Evolutionary conservation across 1,140 invertebrate species (phyloP).

Genomic region (Gryon sp.): DNA sequence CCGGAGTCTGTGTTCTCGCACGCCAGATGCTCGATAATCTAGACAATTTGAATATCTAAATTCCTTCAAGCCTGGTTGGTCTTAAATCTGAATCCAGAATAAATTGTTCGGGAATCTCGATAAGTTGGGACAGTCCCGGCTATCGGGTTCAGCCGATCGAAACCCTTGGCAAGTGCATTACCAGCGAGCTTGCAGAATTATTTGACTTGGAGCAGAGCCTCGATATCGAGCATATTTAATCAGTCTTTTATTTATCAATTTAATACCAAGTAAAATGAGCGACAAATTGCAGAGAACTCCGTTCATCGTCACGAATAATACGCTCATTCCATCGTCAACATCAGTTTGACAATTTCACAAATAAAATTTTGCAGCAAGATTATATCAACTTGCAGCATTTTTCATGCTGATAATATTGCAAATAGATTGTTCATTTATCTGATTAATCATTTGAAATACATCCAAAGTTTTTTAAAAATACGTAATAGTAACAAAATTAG

Average conservation of each 20-base stretch:
- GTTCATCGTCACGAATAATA: constrained; percentile 29
- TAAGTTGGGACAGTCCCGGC: constrained; percentile 26
- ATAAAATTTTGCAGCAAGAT: too few species aligned
- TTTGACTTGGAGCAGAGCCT: constrained; percentile 32
- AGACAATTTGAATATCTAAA: constrained; percentile 51
- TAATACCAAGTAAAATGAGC: constrained; percentile 46
- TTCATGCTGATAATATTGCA: background rate
- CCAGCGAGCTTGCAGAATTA: constrained; percentile 21
- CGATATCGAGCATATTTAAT: constrained; percentile 39
- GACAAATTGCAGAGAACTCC: constrained; percentile 29
- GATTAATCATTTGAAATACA: too few species aligned
- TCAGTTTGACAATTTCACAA: constrained; percentile 21
- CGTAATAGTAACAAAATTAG: too few species aligned
- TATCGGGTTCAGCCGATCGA: constrained; percentile 14
- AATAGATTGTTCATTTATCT: constrained; percentile 1
- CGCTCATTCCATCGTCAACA: constrained; percentile 25
- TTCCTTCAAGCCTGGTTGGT: constrained; percentile 8
- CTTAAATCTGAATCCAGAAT: constrained; percentile 47
- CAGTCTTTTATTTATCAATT: constrained; percentile 52
- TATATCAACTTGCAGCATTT: too few species aligned
- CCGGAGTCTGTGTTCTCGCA: constrained; percentile 3
- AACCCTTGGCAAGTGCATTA: constrained; percentile 2
- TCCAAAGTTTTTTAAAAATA: too few species aligned
- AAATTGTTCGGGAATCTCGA: constrained; percentile 42
- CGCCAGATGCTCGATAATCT: constrained; percentile 47